Evolutionary conservation across 1,140 invertebrate species (phyloP).

Genomic region (Habropoda laboriosa): DNA sequence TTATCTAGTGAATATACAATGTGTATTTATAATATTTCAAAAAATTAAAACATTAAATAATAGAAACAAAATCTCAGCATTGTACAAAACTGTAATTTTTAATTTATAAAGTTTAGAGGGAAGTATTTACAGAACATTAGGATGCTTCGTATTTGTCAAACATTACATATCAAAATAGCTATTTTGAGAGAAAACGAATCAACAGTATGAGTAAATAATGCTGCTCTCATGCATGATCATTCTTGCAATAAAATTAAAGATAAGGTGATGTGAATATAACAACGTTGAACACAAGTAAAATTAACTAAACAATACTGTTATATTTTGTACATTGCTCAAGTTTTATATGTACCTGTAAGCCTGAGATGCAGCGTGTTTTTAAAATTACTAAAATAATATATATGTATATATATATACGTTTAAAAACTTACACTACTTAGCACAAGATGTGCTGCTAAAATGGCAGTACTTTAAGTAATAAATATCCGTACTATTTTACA

Average conservation of each 20-base stretch:
- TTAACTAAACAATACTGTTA: slow-evolving; percentile 41
- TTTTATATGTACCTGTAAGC: slow-evolving; percentile 18
- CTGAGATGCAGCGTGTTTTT: background rate
- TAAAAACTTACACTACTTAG: slow-evolving; percentile 44
- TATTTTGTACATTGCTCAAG: slow-evolving; percentile 35
- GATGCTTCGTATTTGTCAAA: background rate
- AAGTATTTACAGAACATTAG: slow-evolving; percentile 11
- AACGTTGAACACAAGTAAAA: slow-evolving; percentile 18
- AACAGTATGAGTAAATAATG: slow-evolving; percentile 41
- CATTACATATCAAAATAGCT: slow-evolving; percentile 7
- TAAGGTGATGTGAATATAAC: slow-evolving; percentile 2
- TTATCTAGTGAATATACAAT: slow-evolving; percentile 14
- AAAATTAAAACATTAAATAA: slow-evolving; percentile 15
- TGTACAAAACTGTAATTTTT: slow-evolving; percentile 27
- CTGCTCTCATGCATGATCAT: slow-evolving; percentile 15
- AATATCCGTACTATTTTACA: slow-evolving; percentile 47
- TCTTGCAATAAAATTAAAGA: slow-evolving; percentile 26
- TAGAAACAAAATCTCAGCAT: slow-evolving; percentile 4
- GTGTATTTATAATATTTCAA: slow-evolving; percentile 1
- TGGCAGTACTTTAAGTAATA: slow-evolving; percentile 54
- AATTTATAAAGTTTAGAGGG: slow-evolving; percentile 14
- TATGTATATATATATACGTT: slow-evolving; percentile 28
- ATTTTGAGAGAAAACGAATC: slow-evolving; percentile 1
- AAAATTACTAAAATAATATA: slow-evolving; percentile 47
- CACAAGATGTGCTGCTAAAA: slow-evolving; percentile 43